Conservation (phyloP, 2,113 vertebrate genomes). For the Zapornia atra region DNA sequence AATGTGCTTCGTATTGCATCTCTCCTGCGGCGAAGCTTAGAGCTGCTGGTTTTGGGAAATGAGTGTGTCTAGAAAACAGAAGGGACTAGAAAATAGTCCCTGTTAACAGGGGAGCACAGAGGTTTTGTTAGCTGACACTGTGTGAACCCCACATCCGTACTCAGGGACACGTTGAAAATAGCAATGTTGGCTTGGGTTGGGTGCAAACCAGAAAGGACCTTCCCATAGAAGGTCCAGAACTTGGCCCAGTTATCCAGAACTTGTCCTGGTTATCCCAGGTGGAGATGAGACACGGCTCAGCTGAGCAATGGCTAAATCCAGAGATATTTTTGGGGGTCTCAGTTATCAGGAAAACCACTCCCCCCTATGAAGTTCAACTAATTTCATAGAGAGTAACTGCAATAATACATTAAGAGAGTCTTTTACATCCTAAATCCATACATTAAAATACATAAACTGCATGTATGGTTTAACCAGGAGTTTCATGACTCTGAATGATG, state of each 20-base stretch:
- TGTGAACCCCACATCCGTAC: background rate
- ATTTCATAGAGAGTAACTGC: background rate
- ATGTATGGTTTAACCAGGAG: background rate
- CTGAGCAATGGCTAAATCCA: background rate
- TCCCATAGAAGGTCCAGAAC: background rate
- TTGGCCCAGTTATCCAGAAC: background rate
- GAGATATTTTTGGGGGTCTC: background rate
- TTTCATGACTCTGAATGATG: background rate
- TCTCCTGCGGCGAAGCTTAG: accelerated
- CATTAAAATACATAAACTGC: background rate
- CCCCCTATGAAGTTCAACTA: background rate
- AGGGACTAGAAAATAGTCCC: background rate
- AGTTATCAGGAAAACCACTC: background rate
- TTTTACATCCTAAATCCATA: background rate
- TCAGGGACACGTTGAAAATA: background rate
- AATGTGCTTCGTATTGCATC: background rate
- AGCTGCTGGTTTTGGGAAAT: background rate
- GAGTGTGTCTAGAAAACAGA: no score
- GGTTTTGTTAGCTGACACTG: accelerated
- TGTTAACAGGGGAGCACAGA: background rate
- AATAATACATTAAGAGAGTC: background rate
- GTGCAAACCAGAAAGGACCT: background rate
- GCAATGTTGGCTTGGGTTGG: background rate
- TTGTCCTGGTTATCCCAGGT: background rate
- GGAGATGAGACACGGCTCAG: accelerated